Percentiles rank a stretch among this genome's conserved stretches.
phyloP scores from a whole-genome alignment of 2,888 invertebrate species.

The Cetonia aurata region DNA sequence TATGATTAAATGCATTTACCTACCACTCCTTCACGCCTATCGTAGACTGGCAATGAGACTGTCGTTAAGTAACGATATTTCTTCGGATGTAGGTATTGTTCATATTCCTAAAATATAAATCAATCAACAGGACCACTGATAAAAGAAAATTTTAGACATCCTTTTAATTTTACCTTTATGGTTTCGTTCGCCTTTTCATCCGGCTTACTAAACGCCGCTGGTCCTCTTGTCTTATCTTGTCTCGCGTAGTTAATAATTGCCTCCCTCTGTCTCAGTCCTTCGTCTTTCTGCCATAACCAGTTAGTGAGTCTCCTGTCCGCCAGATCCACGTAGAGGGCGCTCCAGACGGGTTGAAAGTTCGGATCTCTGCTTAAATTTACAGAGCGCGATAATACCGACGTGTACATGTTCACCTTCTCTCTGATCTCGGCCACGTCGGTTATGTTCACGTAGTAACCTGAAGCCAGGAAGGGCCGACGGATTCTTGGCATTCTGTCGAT shows the following conservation, averaged over 20 bases:
- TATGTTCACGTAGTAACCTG: slow-evolving; percentile 94
- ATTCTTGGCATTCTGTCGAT: too few species aligned
- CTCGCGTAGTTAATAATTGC: slow-evolving; percentile 62
- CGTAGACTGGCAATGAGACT: slow-evolving; percentile 93
- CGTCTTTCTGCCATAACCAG: slow-evolving; percentile 89
- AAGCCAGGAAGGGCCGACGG: too few species aligned
- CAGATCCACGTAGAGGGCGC: slow-evolving; percentile 95
- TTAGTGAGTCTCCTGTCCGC: slow-evolving; percentile 92
- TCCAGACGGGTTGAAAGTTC: slow-evolving; percentile 90
- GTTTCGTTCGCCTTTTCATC: too few species aligned
- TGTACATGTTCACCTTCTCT: slow-evolving; percentile 93
- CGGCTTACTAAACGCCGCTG: background rate
- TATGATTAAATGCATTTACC: too few species aligned
- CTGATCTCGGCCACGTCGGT: slow-evolving; percentile 95
- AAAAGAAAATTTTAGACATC: too few species aligned
- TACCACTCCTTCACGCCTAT: slow-evolving; percentile 84
- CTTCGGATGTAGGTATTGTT: slow-evolving; percentile 72
- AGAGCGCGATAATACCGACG: slow-evolving; percentile 95
- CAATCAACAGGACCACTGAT: background rate
- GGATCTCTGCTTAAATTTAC: slow-evolving; percentile 82
- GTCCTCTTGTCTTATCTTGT: background rate
- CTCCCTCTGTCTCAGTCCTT: slow-evolving; percentile 83
- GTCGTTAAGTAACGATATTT: slow-evolving; percentile 88
- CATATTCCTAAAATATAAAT: slow-evolving; percentile 67
- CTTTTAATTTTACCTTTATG: too few species aligned